Conservation (phyloP, 64 coral and sea anemone genomes). For the Montipora efflorescens region DNA sequence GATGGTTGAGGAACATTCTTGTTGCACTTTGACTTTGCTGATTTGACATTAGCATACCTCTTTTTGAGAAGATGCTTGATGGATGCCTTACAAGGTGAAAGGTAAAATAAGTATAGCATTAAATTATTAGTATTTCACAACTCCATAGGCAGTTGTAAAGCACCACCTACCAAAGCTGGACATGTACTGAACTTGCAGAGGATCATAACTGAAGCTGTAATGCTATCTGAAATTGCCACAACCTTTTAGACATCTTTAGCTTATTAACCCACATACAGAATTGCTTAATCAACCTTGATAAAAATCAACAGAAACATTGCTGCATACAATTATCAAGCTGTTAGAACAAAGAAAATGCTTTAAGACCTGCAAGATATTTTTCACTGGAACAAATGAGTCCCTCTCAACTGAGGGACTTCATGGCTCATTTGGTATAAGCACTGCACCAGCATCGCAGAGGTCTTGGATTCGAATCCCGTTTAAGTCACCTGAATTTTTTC, state of each 20-base stretch:
- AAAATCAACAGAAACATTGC: not conserved
- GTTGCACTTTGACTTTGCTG: not conserved
- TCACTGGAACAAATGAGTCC: not conserved
- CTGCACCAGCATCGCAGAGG: not conserved
- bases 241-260: not conserved
- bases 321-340: not conserved
- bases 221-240: not conserved
- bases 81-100: constrained; percentile 8
- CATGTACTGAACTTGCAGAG: not conserved
- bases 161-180: not conserved
- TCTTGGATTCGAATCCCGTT: not conserved
- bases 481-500: not conserved
- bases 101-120: not conserved
- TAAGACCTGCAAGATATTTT: not conserved
- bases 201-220: not conserved
- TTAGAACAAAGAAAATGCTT: not conserved
- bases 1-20: not conserved
- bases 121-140: not conserved
- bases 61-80: not conserved
- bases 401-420: not conserved
- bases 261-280: not conserved
- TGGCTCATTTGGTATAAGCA: not conserved
- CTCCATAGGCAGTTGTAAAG: too few species aligned
- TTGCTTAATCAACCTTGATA: not conserved
- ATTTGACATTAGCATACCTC: not conserved